Conservation (phyloP, 2,797 vertebrate genomes). For the Phaenicophaeus curvirostris region DNA sequence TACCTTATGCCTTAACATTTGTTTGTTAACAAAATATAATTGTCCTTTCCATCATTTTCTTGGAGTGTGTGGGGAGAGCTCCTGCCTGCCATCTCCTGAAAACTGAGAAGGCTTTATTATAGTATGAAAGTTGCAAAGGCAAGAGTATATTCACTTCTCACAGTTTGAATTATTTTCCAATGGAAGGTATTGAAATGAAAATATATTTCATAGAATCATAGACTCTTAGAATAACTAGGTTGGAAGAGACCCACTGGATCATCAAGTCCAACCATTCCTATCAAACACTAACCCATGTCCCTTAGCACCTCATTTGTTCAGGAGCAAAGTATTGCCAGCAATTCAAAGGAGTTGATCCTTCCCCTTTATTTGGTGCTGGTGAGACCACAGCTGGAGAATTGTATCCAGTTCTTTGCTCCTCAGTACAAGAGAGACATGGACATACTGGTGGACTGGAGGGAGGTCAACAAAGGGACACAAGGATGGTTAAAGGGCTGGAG, state of each 20-base stretch:
- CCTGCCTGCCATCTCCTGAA: neutral
- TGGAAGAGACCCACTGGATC: too few species aligned
- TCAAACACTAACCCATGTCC: too few species aligned
- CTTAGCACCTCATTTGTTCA: too few species aligned
- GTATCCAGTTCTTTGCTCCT: neutral
- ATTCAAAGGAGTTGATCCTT: neutral
- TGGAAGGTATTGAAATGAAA: neutral
- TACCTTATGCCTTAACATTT: slow-evolving; percentile 41
- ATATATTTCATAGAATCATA: too few species aligned
- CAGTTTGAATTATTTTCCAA: neutral
- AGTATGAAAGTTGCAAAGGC: neutral
- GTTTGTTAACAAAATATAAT: slow-evolving; percentile 41
- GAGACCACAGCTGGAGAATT: neutral
- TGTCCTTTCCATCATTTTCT: slow-evolving; percentile 22
- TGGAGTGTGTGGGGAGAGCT: neutral
- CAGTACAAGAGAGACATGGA: too few species aligned
- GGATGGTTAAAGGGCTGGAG: neutral
- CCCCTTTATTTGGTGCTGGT: neutral
- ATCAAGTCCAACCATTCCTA: too few species aligned
- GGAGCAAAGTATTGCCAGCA: neutral
- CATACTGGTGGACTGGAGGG: neutral
- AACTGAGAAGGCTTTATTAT: neutral
- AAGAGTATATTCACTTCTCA: neutral
- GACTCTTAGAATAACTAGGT: too few species aligned
- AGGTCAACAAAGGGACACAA: neutral